phyloP scores from a whole-genome alignment of 2,797 vertebrate species.

The Cyclopterus lumpus region DNA sequence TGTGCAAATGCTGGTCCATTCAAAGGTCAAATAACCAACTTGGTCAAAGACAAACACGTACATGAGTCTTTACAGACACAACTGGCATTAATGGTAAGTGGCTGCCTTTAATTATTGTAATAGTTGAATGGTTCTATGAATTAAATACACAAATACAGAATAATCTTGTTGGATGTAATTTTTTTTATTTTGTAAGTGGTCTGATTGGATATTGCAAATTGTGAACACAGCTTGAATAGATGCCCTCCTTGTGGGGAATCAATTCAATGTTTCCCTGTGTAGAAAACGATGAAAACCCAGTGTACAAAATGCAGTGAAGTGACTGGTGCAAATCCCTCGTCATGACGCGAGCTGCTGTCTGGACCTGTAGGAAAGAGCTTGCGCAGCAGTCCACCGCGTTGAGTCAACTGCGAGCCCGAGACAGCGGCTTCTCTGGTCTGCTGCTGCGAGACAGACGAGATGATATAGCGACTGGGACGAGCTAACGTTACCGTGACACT shows the following conservation, averaged over 20 bases:
- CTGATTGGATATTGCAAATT: background rate
- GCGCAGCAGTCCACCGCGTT: slow-evolving; percentile 66
- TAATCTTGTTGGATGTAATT: background rate
- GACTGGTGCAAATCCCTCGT: slow-evolving; percentile 58
- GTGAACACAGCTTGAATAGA: background rate
- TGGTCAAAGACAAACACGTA: background rate
- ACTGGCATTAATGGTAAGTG: background rate
- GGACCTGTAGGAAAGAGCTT: slow-evolving; percentile 67
- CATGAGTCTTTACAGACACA: background rate
- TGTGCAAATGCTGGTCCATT: background rate
- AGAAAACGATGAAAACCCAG: slow-evolving; percentile 24
- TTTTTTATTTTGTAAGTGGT: background rate
- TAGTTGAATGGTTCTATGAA: background rate
- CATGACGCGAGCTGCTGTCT: slow-evolving; percentile 54
- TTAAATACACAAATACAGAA: background rate
- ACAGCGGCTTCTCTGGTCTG: slow-evolving; percentile 45
- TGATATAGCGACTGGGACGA: slow-evolving; percentile 62
- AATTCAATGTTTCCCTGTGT: slow-evolving; percentile 28
- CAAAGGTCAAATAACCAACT: slow-evolving; percentile 23
- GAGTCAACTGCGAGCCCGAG: slow-evolving; percentile 65
- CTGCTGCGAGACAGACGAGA: slow-evolving; percentile 57
- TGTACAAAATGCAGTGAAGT: slow-evolving; percentile 40
- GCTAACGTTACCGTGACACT: slow-evolving; percentile 23
- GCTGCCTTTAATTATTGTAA: background rate
- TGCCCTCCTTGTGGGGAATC: background rate